Base-by-base conservation (phyloP, 2,797 vertebrate species). In the Cuniculus paca region DNA sequence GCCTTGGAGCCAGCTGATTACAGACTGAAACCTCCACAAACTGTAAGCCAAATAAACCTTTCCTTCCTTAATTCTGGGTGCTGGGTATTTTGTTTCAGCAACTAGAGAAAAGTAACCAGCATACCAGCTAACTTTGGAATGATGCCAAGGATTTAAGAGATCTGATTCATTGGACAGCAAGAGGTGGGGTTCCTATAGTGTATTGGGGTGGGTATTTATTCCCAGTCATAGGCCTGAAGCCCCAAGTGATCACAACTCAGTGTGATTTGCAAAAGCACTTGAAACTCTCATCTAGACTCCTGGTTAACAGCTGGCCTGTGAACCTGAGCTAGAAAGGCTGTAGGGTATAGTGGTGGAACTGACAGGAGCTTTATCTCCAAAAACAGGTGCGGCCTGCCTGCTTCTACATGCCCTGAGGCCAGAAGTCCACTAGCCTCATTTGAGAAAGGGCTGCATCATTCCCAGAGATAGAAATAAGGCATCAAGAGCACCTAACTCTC, bases 91-190 rank as follows among this genome's bases (percentile, higher is more conserved):
- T 52, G 52, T 52, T 16, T 52, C 13, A 52, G 52, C 52, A 52
- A 52, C 52, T 14, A 52, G 52, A 16, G 52, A 52, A 14, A 52
- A 52, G 52, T 52, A 52, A 52, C 52, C 16, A n/a, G 13, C 50
- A 50, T 2, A 12, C 11, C 2, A 50, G 50, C 9, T 50, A 54
- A 65, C 28, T 52, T 8, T 88, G 36, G 68, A 22, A 78, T 83
- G 63, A 88, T 91, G 54, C 22, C 78, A 91, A 68, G 42, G 20
- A n/a, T 93, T 61, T n/a, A 92, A 79, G 8, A 84, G 48, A 77
- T 68, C 39, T 22, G 34, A 56, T 68, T 24, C 63, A 68, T 13
- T 19, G 7, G 31, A 74, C 39, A 78, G 63, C 56, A 68, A 42
- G 22, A 70, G 28, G 36, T 82, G 34, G 28, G 22, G 45, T 14